Evolutionary conservation across 2,888 invertebrate species (phyloP), one percentile per base, ranked within the genome.

Genomic region (Abrostola triplasia): DNA sequence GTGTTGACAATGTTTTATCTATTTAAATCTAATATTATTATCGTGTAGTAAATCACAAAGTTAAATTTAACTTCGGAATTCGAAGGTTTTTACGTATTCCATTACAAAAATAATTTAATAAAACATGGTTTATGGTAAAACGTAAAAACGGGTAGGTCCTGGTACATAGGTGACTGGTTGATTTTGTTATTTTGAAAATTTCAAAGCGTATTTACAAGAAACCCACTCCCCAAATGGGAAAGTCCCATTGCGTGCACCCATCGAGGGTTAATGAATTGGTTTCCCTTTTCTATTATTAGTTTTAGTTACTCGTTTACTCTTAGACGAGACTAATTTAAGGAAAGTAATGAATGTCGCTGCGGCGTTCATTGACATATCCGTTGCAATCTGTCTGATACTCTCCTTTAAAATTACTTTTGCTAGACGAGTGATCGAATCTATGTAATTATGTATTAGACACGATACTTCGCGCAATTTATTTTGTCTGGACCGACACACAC

Each of bases 221-320:
- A 44, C 24, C 41, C 41, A 48, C 8, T 62, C 66, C 59, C 67
- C 37, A 61, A 69, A 65, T 64, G 64, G 60, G 58, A 69, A 70
- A 54, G 41, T 62, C 52, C 61, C 36, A 73, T 73, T 59, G 59
- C 72, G 73, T 70, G 69, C 73, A 63, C 61, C 48, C 70, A 62
- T 58, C 53, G 70, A 75, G 70, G 81, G 77, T 77, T 80, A 84
- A 84, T 84, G 79, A 80, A 84, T 83, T 82, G 77, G 74, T 77
- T 77, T 77, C 66, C 64, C 73, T 79, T 76, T 84, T 78, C 82
- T 83, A 85, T 83, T 80, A 83, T 80, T 84, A 84, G 82, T 79
- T 78, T 75, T 67, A 75, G 74, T 75, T 72, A 64, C 73, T 76
- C 66, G 66, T 64, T 75, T 76, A 61, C 60, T 59, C 56, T 63